phyloP scores from a whole-genome alignment of 2,113 vertebrate species.

The Chiloscyllium plagiosum region DNA sequence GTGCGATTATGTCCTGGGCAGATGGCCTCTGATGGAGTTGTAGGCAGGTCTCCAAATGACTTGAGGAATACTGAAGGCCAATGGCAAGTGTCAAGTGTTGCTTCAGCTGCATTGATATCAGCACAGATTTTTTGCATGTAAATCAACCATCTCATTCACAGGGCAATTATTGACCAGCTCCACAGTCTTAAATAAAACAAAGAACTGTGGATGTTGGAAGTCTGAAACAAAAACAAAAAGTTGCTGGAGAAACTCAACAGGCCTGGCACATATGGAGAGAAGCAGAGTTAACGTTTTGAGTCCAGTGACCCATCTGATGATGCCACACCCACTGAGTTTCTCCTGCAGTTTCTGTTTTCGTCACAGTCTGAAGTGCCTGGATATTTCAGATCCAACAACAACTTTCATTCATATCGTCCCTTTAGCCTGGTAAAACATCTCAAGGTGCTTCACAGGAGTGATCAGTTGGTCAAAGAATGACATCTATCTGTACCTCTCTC shows the following conservation, averaged over 20 bases:
- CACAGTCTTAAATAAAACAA: too few relatives aligned
- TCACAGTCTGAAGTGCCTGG: neutral
- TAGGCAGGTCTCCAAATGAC: neutral
- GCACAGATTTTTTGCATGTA: neutral
- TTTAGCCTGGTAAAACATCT: neutral
- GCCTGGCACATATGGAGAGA: too few relatives aligned
- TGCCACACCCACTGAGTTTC: too few relatives aligned
- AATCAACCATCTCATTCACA: neutral
- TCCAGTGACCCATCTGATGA: too few relatives aligned
- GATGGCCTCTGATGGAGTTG: neutral
- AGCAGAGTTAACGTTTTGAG: too few relatives aligned
- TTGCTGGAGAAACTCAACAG: too few relatives aligned
- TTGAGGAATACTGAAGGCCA: neutral
- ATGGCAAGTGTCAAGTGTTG: neutral
- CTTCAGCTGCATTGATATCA: neutral
- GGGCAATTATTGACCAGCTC: neutral
- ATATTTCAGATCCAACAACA: neutral
- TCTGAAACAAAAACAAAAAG: too few relatives aligned
- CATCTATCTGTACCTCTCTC: neutral
- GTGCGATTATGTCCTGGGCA: neutral
- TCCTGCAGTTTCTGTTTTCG: too few relatives aligned
- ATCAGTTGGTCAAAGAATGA: neutral
- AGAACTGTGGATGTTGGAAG: too few relatives aligned
- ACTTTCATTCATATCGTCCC: neutral
- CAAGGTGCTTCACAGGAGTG: neutral